phyloP scores from a whole-genome alignment of 1,140 invertebrate genomes.

The Thaumatotibia leucotreta region DNA sequence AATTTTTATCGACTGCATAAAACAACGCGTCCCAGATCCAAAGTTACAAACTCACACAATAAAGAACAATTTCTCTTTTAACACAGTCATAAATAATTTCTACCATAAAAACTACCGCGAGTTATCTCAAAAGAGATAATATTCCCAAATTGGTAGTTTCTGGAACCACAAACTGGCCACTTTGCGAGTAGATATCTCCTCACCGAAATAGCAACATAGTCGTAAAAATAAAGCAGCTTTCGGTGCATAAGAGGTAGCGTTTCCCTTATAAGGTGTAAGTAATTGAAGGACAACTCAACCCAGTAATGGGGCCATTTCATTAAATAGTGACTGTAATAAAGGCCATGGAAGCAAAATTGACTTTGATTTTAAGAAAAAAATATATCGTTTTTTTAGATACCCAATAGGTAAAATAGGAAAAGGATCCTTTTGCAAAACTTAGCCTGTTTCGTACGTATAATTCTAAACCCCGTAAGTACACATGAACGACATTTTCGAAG shows the following conservation, averaged over 20 bases:
- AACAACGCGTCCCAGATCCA: not conserved
- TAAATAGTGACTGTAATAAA: no score
- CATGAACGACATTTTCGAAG: no score
- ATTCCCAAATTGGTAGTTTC: conserved; percentile 13
- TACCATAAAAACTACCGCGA: conserved; percentile 7
- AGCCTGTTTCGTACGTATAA: no score
- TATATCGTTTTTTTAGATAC: no score
- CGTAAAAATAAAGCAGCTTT: not conserved
- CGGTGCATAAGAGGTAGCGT: not conserved
- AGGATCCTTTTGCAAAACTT: no score
- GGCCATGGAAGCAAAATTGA: no score
- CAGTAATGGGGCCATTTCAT: no score
- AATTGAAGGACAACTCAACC: no score
- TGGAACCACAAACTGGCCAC: conserved; percentile 12
- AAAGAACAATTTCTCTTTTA: not conserved
- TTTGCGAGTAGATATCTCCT: conserved; percentile 2
- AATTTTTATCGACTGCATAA: not conserved
- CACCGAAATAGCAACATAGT: conserved; percentile 6
- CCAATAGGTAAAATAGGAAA: no score
- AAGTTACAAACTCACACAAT: not conserved
- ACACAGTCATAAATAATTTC: conserved; percentile 2
- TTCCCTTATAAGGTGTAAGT: no score
- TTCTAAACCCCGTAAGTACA: no score
- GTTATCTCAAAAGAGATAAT: conserved; percentile 1
- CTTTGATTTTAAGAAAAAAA: no score